Conservation (phyloP, 92 coral and sea anemone genomes). For the Epizoanthus fatuus region DNA sequence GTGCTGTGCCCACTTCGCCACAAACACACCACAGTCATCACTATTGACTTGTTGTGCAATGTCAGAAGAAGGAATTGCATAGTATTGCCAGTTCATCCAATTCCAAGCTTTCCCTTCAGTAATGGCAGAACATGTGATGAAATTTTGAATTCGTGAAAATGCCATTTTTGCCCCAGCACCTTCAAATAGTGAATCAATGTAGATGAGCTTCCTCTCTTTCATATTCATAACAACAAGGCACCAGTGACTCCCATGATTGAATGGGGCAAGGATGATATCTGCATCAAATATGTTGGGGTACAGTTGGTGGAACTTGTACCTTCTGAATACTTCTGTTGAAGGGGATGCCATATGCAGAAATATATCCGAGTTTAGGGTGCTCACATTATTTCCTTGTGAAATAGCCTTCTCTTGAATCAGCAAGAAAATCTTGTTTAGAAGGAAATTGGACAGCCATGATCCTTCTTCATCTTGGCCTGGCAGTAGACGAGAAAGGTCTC, state of each 20-base stretch:
- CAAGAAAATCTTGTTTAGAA: slow-evolving; percentile 59
- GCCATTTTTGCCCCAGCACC: slow-evolving; percentile 53
- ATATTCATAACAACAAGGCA: slow-evolving; percentile 53
- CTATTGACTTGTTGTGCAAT: too few relatives aligned
- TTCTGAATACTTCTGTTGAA: slow-evolving; percentile 40
- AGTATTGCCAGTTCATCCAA: too few relatives aligned
- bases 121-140: too few relatives aligned
- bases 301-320: slow-evolving; percentile 47
- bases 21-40: too few relatives aligned
- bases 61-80: too few relatives aligned
- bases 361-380: slow-evolving; percentile 66
- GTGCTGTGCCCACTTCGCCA: too few relatives aligned
- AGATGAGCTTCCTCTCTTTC: slow-evolving; percentile 47
- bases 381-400: slow-evolving; percentile 51
- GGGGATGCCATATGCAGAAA: slow-evolving; percentile 54
- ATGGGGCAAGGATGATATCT: slow-evolving; percentile 65
- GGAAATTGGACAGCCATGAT: slow-evolving; percentile 62
- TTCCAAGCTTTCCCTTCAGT: too few relatives aligned
- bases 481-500: slow-evolving; percentile 54
- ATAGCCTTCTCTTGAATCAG: not conserved
- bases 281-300: slow-evolving; percentile 46
- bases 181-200: slow-evolving; percentile 60
- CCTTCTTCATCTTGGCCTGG: slow-evolving; percentile 58
- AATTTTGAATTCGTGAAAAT: slow-evolving; percentile 37
- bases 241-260: slow-evolving; percentile 61